A percentile compares a stretch with the other conserved stretches of the same genome.
Conservation (phyloP, 2,888 invertebrate species). For the Tenthredo livida region DNA sequence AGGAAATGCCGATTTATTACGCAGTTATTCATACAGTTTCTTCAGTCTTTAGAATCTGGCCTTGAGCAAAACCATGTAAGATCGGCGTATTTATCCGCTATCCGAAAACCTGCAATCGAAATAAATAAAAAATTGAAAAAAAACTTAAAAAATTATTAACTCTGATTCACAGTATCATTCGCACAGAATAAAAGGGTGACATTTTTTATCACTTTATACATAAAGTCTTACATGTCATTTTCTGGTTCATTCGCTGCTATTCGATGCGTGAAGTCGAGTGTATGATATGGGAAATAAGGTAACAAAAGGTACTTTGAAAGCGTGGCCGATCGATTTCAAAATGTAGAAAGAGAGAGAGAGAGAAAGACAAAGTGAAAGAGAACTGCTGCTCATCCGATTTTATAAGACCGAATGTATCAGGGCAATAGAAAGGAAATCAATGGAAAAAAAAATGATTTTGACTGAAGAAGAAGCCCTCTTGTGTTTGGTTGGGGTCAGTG, state of each 20-base stretch:
- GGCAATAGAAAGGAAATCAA: neutral
- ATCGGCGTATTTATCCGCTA: neutral
- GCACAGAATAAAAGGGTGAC: neutral
- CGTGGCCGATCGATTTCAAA: conserved; percentile 3
- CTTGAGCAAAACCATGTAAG: neutral
- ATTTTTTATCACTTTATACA: neutral
- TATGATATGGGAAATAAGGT: neutral
- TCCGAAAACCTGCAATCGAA: neutral
- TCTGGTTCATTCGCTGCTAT: conserved; percentile 8
- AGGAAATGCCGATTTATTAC: conserved; percentile 22
- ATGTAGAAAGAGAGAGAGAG: neutral
- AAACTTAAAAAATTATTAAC: neutral
- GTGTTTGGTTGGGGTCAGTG: neutral
- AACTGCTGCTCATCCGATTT: neutral
- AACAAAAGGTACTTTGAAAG: conserved; percentile 29
- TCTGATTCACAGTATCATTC: neutral
- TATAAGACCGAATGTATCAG: neutral
- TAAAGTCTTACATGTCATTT: neutral
- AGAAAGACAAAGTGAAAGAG: neutral
- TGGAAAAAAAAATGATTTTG: neutral
- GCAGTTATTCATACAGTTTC: conserved; percentile 9
- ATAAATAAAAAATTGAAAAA: neutral
- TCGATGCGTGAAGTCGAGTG: neutral
- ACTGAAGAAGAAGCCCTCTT: neutral
- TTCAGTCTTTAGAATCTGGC: neutral